Evolutionary conservation across 2,888 invertebrate genomes (phyloP).

Genomic region (Hyppa rectilinea): DNA sequence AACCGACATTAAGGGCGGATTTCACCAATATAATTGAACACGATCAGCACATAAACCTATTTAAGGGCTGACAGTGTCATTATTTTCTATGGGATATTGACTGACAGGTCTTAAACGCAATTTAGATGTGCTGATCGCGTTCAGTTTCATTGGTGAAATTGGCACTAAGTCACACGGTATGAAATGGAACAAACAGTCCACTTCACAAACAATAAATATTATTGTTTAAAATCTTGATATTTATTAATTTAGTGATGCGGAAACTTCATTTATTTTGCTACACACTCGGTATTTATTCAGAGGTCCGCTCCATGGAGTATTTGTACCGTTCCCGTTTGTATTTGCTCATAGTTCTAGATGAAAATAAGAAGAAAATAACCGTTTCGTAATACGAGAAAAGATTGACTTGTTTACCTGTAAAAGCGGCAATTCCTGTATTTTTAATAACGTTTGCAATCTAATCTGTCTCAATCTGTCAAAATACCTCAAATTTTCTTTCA

Average conservation of each 20-base stretch:
- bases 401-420: background rate
- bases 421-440: background rate
- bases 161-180: background rate
- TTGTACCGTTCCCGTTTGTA: constrained; percentile 67
- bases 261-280: constrained; percentile 58
- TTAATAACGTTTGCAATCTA: background rate
- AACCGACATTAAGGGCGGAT: background rate
- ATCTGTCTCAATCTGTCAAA: background rate
- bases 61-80: no score
- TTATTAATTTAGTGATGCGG: constrained; percentile 50
- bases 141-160: no score
- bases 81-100: no score
- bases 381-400: constrained; percentile 5
- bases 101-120: no score
- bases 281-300: constrained; percentile 62
- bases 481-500: background rate
- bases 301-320: constrained; percentile 54
- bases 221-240: constrained; percentile 19
- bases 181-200: constrained; percentile 5
- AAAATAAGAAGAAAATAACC: constrained; percentile 58
- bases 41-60: no score
- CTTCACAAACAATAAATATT: constrained; percentile 26
- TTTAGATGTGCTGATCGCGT: no score
- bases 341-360: constrained; percentile 62
- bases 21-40: no score